Percentiles rank a stretch among this genome's conserved stretches.
phyloP scores from a whole-genome alignment of 2,888 invertebrate species.

The Eustalomyia histrio region DNA sequence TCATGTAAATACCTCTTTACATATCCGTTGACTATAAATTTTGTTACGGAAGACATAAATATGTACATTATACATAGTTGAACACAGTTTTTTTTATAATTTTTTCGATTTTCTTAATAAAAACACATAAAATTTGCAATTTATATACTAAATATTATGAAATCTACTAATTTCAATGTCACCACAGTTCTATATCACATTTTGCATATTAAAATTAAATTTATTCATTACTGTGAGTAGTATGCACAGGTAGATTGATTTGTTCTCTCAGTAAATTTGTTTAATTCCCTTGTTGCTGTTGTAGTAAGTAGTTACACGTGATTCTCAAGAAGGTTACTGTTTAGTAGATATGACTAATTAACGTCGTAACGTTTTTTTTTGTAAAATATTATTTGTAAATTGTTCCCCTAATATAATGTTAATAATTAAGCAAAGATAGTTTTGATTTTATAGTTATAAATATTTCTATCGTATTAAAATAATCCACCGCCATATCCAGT shows the following conservation, averaged over 20 bases:
- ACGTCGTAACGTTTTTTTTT: neutral
- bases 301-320: neutral
- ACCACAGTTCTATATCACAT: constrained; percentile 48
- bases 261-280: neutral
- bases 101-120: constrained; percentile 31
- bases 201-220: constrained; percentile 57
- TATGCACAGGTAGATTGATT: neutral
- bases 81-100: constrained; percentile 16
- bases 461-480: too few species aligned
- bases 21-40: constrained; percentile 18
- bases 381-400: neutral
- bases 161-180: constrained; percentile 55
- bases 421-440: too few species aligned
- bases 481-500: too few species aligned
- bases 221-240: neutral
- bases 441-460: too few species aligned
- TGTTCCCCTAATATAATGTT: neutral
- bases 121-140: constrained; percentile 29
- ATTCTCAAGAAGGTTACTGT: neutral
- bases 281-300: neutral
- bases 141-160: constrained; percentile 34
- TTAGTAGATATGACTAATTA: neutral
- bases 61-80: constrained; percentile 27
- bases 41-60: constrained; percentile 44
- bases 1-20: neutral